Conservation (phyloP, 2,888 invertebrate species). For the Cerastoderma edule region DNA sequence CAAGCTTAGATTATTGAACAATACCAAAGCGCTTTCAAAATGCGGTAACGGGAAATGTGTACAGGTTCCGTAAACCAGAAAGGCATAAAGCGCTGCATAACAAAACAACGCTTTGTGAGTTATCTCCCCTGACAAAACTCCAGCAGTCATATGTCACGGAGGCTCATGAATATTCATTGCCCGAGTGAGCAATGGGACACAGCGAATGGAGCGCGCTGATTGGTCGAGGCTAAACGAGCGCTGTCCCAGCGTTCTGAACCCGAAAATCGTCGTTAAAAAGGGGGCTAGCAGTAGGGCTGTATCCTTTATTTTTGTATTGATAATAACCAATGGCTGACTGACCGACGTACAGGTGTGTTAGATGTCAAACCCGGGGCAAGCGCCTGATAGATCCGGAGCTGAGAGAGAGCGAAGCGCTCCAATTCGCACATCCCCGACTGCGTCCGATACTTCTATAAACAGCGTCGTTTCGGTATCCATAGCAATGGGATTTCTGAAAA, state of each 20-base stretch:
- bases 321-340: too few relatives aligned
- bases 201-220: conserved; percentile 53
- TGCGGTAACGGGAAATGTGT: too few relatives aligned
- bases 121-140: conserved; percentile 21
- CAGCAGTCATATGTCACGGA: background rate
- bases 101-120: too few relatives aligned
- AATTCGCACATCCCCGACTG: too few relatives aligned
- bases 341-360: conserved; percentile 9
- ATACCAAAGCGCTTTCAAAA: too few relatives aligned
- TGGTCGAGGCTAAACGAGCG: conserved; percentile 56
- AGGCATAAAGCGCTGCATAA: too few relatives aligned
- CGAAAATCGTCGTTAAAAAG: conserved; percentile 35
- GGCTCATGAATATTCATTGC: conserved; percentile 59
- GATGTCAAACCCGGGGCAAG: conserved; percentile 31
- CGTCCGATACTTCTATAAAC: conserved; percentile 41
- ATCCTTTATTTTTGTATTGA: background rate
- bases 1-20: too few relatives aligned
- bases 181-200: conserved; percentile 61
- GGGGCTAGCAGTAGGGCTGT: conserved; percentile 52
- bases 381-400: too few relatives aligned
- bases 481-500: conserved; percentile 62
- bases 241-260: conserved; percentile 60
- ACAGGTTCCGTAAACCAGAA: too few relatives aligned
- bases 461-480: conserved; percentile 50
- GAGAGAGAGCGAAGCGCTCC: too few relatives aligned